These are phyloP conservation scores for Lucinisca nassula DNA, from an alignment of 2,888 invertebrate genomes.

Conservation along the genomic window DNA sequence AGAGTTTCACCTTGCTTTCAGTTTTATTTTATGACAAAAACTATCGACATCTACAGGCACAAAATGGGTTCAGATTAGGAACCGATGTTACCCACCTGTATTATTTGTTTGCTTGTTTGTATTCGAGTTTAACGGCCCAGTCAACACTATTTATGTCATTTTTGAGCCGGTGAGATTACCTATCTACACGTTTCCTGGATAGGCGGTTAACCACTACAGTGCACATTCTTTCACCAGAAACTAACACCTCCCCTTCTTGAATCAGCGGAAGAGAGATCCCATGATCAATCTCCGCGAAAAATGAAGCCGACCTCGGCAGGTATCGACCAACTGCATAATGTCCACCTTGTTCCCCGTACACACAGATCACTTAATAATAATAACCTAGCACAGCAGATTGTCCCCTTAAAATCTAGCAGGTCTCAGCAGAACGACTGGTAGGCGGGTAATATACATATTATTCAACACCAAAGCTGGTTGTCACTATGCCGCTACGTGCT, in stretches of 20 bases:
- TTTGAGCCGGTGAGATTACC: too few relatives aligned
- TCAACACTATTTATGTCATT: too few relatives aligned
- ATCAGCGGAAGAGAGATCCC: too few relatives aligned
- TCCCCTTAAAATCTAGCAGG: not conserved
- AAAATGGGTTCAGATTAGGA: not conserved
- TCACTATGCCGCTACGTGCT: not conserved
- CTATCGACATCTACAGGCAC: not conserved
- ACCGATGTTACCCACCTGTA: not conserved
- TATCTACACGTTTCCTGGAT: too few relatives aligned
- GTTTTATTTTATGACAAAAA: not conserved
- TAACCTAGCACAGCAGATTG: not conserved
- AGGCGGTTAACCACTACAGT: too few relatives aligned
- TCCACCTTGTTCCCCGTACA: not conserved
- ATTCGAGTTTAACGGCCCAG: too few relatives aligned
- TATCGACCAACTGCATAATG: too few relatives aligned
- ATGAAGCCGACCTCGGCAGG: too few relatives aligned
- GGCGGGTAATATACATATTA: not conserved
- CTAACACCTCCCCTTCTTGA: too few relatives aligned
- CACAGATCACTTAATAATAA: not conserved
- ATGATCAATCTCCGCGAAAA: too few relatives aligned
- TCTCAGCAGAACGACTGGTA: not conserved
- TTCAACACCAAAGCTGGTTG: not conserved
- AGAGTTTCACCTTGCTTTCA: not conserved
- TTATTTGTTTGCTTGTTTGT: too few relatives aligned
- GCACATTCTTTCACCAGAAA: too few relatives aligned